Percentiles rank a stretch among this genome's conserved stretches.
phyloP scores from a whole-genome alignment of 1,140 invertebrate genomes.

The Maniola jurtina region DNA sequence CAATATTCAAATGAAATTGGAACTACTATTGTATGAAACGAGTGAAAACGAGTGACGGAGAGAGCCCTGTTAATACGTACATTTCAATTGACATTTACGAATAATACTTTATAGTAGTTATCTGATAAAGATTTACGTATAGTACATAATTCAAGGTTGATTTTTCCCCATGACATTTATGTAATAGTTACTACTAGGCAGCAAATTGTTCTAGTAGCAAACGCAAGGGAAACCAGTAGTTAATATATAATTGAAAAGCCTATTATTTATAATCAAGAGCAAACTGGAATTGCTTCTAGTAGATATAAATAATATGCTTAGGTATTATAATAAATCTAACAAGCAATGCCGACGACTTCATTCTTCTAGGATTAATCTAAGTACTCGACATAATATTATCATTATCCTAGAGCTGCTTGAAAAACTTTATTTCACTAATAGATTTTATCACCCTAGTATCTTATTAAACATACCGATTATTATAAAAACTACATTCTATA shows the following conservation, averaged over 20 bases:
- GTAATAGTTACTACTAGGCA: slow-evolving; percentile 6
- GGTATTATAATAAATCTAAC: not conserved
- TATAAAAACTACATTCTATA: no score
- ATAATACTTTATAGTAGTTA: not conserved
- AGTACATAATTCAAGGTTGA: slow-evolving; percentile 4
- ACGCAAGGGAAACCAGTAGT: slow-evolving; percentile 17
- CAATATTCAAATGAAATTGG: no score
- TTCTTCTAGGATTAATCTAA: no score
- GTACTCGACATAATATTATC: no score
- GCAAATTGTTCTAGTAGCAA: slow-evolving; percentile 15
- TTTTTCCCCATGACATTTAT: slow-evolving; percentile 27
- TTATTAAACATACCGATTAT: no score
- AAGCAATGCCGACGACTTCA: not conserved
- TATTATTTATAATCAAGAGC: slow-evolving; percentile 15
- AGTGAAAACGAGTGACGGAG: no score
- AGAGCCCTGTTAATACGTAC: no score
- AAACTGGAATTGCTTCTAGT: not conserved
- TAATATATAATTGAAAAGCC: slow-evolving; percentile 14
- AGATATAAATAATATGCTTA: not conserved
- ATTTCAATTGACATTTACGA: not conserved
- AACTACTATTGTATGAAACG: no score
- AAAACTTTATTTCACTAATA: no score
- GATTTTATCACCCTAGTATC: no score
- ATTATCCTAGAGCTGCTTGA: no score
- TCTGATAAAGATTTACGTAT: not conserved